Evolutionary conservation across 2,888 invertebrate genomes (phyloP), one percentile per base, ranked within the genome.

Genomic region (Plemyria rubiginata): DNA sequence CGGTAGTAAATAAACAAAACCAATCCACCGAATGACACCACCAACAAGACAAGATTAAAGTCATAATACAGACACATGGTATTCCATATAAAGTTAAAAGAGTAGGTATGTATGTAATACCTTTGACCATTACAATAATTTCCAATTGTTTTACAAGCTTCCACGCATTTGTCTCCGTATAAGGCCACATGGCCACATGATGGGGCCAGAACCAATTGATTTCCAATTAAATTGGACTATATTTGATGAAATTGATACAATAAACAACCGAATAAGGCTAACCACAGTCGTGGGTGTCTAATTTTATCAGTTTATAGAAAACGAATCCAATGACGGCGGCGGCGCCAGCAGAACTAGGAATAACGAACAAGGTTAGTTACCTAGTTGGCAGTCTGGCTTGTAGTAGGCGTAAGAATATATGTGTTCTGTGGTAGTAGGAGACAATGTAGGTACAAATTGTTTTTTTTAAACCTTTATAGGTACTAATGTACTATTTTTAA

Each of bases 211-310:
- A 60, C 38, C 67, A 69, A 71, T 71, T 71, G 66, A 56, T 69
- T 71, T 54, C 53, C 66, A 62, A 68, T 67, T 54, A 58, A 69
- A 67, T 56, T 66, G 59, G 52, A 29, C 46, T 22, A 57, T 22
- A 57, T 55, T 29, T 54, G 55, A 62, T 63, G 40, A 43, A 65
- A 67, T 60, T 67, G 65, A 38, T 51, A 52, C 62, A 49, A 69
- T 68, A 69, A 69, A 67, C 63, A 62, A 58, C 53, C 45, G 48
- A 62, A 65, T 71, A 63, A 63, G 50, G 51, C 48, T 61, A 61
- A 64, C 53, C 60, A 51, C 57, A 60, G 50, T 15, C 29, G 67
- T 65, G 36, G 69, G 69, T 48, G 68, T 62, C 28, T 69, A 65
- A 70, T 67, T 67, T 53, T 58, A 52, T 36, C 58, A 54, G 54